These are phyloP conservation scores for Chloroceryle inda DNA, from an alignment of 2,797 vertebrate genomes.

Conservation along the genomic window DNA sequence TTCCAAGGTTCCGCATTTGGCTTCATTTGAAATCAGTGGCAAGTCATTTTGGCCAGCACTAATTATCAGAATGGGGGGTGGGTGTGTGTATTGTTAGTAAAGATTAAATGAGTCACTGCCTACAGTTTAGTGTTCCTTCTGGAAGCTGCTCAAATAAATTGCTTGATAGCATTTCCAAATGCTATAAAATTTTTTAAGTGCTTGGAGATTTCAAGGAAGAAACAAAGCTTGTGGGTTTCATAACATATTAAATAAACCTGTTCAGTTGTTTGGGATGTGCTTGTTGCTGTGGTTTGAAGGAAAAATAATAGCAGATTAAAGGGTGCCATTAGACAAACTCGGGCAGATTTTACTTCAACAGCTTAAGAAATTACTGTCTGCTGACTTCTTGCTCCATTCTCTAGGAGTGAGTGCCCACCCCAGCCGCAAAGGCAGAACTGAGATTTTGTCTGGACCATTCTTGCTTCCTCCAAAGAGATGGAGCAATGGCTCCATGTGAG, in stretches of 20 bases:
- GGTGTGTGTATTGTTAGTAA: background rate
- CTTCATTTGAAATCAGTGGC: background rate
- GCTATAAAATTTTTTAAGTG: background rate
- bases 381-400: background rate
- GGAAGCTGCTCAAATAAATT: background rate
- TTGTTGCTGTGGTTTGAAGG: background rate
- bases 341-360: background rate
- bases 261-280: background rate
- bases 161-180: background rate
- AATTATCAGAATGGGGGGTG: background rate
- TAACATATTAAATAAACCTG: background rate
- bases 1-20: background rate
- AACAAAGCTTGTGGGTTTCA: background rate
- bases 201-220: constrained; percentile 12
- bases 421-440: background rate
- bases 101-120: constrained; percentile 17
- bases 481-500: background rate
- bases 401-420: background rate
- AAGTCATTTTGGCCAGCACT: background rate
- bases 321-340: background rate
- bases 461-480: background rate
- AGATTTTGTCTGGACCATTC: background rate
- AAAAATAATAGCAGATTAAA: background rate
- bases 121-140: background rate
- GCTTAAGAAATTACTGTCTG: background rate